Evolutionary conservation across 1,140 invertebrate genomes (phyloP), one percentile per base, ranked within the genome.

Genomic region (Bilobella aurantiaca): DNA sequence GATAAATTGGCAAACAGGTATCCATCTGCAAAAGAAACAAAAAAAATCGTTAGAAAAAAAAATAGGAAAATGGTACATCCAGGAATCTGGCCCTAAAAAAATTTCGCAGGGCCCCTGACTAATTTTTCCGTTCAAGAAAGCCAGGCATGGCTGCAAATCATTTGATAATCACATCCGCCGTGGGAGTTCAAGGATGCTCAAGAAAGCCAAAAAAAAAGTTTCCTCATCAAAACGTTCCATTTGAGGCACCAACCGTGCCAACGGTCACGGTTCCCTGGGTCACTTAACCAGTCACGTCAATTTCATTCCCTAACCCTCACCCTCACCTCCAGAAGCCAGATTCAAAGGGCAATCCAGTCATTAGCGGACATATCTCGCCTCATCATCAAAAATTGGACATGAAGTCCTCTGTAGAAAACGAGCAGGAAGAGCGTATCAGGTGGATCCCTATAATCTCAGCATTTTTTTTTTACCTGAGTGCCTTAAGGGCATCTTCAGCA

Each of bases 1-100:
- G 68, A 63, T 30, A 73, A 62, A 58, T 68, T 65, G 46, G 61
- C 58, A 62, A 73, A 70, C 61, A 68, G 61, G 53, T 70, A 73
- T 34, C 71, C 67, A 70, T 73, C 71, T 70, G 42, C 18, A 63
- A 37, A 32, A 16, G 58, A 58, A 56, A 56, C 25, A 71, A 53
- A 57, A 69, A 64, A 49, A 58, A 23, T 32, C 8, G n/a, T 42
- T 42, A 12, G 37, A 42, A 42, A 12, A 8, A 42, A 42, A 42
- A n/a, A n/a, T n/a, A n/a, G n/a, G n/a, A n/a, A n/a, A n/a, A n/a
- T n/a, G n/a, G n/a, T n/a, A n/a, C n/a, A n/a, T n/a, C n/a, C n/a
- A n/a, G n/a, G n/a, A n/a, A n/a, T n/a, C n/a, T n/a, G n/a, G n/a
- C n/a, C n/a, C n/a, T 42, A 42, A 42, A 42, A n/a, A 42, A 42